These are phyloP conservation scores for Mimas tiliae DNA, from an alignment of 2,888 invertebrate species.

Conservation along the genomic window DNA sequence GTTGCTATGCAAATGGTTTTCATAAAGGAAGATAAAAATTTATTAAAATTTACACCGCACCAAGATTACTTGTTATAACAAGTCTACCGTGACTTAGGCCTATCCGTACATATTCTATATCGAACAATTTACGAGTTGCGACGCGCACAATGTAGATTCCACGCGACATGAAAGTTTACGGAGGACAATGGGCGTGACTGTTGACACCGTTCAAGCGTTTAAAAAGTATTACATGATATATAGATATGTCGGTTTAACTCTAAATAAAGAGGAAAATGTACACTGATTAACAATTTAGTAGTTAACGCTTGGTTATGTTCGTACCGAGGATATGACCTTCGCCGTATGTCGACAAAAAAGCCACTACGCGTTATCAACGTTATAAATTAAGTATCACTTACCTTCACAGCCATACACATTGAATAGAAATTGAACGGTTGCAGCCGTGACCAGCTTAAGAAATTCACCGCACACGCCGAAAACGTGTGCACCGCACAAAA, in stretches of 20 bases:
- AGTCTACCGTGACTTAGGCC: constrained; percentile 23
- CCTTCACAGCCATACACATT: constrained; percentile 95
- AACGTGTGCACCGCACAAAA: constrained; percentile 81
- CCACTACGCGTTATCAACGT: not conserved
- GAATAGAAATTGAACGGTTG: constrained; percentile 86
- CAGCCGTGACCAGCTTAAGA: constrained; percentile 83
- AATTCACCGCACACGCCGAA: constrained; percentile 79
- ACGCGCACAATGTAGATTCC: constrained; percentile 24
- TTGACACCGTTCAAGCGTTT: not conserved
- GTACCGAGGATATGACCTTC: constrained; percentile 70
- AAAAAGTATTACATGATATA: not conserved
- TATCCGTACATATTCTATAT: constrained; percentile 17
- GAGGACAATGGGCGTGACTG: constrained; percentile 44
- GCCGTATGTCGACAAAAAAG: constrained; percentile 19
- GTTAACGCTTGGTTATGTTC: constrained; percentile 68
- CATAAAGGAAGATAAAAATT: too few relatives aligned
- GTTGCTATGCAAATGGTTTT: too few relatives aligned
- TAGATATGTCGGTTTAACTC: not conserved
- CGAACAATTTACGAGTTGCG: constrained; percentile 27
- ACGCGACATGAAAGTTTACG: constrained; percentile 28
- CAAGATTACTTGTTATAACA: too few relatives aligned
- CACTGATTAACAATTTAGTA: constrained; percentile 45
- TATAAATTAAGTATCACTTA: constrained; percentile 73
- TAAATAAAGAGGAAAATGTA: constrained; percentile 8
- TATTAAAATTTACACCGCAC: too few relatives aligned